These are phyloP conservation scores for Calliphora vicina DNA, from an alignment of 1,140 invertebrate species.

Conservation along the genomic window DNA sequence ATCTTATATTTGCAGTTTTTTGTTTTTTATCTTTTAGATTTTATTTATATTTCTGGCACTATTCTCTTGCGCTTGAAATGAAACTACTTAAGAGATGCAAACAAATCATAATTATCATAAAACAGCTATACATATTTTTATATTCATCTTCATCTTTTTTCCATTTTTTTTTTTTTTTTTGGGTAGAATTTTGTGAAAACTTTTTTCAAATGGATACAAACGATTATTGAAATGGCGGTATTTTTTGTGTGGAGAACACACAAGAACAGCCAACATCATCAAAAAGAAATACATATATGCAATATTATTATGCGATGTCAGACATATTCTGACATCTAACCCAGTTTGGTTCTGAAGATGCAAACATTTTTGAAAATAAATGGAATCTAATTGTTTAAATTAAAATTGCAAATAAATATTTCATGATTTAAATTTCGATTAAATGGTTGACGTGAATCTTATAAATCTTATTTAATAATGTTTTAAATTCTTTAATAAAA, in stretches of 20 bases:
- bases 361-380: neutral
- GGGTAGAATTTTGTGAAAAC: neutral
- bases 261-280: too few species aligned
- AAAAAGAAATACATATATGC: too few species aligned
- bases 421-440: too few species aligned
- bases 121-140: neutral
- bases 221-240: neutral
- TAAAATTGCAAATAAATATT: too few species aligned
- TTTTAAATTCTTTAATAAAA: too few species aligned
- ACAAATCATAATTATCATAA: slow-evolving; percentile 2
- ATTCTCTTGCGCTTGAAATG: neutral
- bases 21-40: neutral
- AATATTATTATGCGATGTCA: neutral
- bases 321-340: neutral
- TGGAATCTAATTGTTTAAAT: neutral
- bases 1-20: neutral
- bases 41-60: neutral
- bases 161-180: neutral
- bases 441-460: too few species aligned
- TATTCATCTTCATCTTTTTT: too few species aligned
- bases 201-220: neutral
- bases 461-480: too few species aligned
- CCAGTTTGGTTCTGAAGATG: neutral
- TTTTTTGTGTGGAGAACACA: neutral
- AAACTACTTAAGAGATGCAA: neutral